phyloP scores from a whole-genome alignment of 2,797 vertebrate species.

The Sparus aurata region DNA sequence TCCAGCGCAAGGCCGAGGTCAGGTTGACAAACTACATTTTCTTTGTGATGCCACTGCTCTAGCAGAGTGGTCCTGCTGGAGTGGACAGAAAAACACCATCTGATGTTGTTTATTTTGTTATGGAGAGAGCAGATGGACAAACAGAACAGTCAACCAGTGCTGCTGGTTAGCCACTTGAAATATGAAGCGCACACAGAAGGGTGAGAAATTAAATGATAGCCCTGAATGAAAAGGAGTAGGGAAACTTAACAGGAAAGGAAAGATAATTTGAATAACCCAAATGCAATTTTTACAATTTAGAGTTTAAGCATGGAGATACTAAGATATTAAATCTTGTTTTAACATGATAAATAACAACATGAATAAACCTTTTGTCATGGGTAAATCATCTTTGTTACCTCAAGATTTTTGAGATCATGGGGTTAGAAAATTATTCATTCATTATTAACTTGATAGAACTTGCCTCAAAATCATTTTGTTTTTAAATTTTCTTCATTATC shows the following conservation, averaged over 20 bases:
- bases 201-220: not conserved
- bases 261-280: not conserved
- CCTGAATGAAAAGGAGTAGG: not conserved
- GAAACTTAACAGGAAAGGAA: not conserved
- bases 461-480: not conserved
- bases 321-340: no score
- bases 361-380: no score
- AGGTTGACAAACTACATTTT: conserved; percentile 2
- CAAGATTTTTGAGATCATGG: no score
- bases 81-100: conserved; percentile 40
- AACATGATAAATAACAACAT: no score
- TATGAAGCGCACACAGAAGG: not conserved
- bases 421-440: no score
- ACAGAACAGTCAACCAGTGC: conserved; percentile 12
- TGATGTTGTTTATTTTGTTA: conserved; percentile 39
- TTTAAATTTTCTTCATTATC: not conserved
- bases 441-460: not conserved
- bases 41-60: not conserved
- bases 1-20: conserved; percentile 11
- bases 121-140: conserved; percentile 37
- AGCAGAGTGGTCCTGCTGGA: not conserved
- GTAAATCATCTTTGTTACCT: no score
- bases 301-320: not conserved
- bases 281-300: not conserved
- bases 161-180: conserved; percentile 2